phyloP scores from a whole-genome alignment of 2,888 invertebrate species.

The Lucinisca nassula region DNA sequence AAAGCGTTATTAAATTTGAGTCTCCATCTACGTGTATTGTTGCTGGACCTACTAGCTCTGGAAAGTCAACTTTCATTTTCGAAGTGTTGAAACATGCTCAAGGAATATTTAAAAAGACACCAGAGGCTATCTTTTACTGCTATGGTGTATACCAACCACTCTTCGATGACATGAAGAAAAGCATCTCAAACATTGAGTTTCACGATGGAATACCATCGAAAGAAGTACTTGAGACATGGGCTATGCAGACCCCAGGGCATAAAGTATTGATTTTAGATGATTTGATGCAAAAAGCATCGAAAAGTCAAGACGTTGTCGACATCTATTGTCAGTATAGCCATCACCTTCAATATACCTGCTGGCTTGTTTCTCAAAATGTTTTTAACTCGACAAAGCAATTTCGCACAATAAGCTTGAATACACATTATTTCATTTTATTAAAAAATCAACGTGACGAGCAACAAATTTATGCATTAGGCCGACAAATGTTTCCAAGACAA shows the following conservation, averaged over 20 bases:
- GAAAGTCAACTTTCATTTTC: not conserved
- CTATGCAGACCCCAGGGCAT: not conserved
- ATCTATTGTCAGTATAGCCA: slow-evolving; percentile 23
- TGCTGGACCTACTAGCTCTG: not conserved
- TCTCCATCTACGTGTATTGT: not conserved
- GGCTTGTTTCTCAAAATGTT: not conserved
- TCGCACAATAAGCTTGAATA: not conserved
- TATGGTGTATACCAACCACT: slow-evolving; percentile 5
- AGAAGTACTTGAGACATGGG: not conserved
- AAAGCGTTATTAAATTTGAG: slow-evolving; percentile 17
- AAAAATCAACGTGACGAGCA: not conserved
- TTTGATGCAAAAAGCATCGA: not conserved
- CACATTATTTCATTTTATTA: not conserved
- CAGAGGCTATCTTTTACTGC: not conserved
- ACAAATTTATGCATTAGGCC: slow-evolving; percentile 25
- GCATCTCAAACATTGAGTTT: slow-evolving; percentile 6
- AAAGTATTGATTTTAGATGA: not conserved
- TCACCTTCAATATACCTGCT: not conserved
- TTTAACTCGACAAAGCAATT: not conserved
- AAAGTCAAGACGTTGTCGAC: slow-evolving; percentile 1
- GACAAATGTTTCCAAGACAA: slow-evolving; percentile 61
- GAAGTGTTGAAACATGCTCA: slow-evolving; percentile 9
- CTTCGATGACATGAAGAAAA: not conserved
- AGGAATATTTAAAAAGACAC: not conserved
- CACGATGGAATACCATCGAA: not conserved